These are phyloP conservation scores for Aldabrachelys gigantea DNA, from an alignment of 2,113 vertebrate genomes.

Conservation along the genomic window DNA sequence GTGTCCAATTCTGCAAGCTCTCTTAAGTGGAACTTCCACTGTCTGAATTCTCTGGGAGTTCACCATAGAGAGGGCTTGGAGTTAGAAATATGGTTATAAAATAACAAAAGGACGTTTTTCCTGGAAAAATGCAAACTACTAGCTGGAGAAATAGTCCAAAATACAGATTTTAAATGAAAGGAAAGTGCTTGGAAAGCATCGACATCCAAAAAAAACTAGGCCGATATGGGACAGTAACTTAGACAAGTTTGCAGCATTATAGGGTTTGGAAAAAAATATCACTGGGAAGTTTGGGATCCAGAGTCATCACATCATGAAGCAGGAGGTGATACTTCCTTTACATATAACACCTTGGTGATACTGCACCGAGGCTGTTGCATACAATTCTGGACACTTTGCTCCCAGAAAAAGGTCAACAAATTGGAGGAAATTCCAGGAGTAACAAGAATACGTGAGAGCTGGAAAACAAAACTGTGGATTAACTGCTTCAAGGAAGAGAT, in stretches of 20 bases:
- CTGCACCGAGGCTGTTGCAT: not conserved
- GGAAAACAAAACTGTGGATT: not conserved
- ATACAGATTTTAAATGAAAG: not conserved
- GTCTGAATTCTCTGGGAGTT: not conserved
- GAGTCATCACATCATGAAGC: not conserved
- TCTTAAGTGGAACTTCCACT: not conserved
- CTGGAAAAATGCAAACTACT: not conserved
- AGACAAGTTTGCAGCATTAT: not conserved
- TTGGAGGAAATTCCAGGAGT: not conserved
- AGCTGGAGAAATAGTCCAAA: not conserved
- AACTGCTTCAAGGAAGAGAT: not conserved
- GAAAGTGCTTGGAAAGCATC: not conserved
- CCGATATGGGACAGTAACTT: not conserved
- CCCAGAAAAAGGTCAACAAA: not conserved
- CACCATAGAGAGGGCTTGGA: not conserved
- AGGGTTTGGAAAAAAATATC: not conserved
- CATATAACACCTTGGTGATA: not conserved
- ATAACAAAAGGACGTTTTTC: not conserved
- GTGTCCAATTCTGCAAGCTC: too few species aligned
- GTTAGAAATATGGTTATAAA: not conserved
- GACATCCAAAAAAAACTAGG: not conserved
- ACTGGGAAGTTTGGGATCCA: not conserved
- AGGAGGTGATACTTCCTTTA: not conserved
- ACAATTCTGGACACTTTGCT: rapidly evolving
- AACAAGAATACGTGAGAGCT: not conserved